Evolutionary conservation across 2,888 invertebrate genomes (phyloP).

Genomic region (Entomobrya multifasciata): DNA sequence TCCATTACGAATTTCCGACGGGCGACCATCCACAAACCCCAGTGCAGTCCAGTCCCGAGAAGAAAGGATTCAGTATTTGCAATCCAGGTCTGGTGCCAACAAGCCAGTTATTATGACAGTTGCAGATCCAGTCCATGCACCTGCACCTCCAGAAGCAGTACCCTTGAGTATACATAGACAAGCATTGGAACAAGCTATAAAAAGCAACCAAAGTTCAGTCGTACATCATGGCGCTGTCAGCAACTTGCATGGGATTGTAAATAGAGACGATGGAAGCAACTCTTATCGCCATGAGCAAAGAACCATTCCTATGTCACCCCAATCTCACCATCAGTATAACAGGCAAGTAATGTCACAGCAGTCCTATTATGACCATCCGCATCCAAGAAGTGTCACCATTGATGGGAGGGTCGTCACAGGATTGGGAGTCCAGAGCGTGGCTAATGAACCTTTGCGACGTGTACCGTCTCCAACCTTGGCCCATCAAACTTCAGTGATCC

Average conservation of each 20-base stretch:
- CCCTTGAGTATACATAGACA: constrained; percentile 59
- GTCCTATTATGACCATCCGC: neutral
- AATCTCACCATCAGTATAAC: neutral
- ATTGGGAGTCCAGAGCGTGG: neutral
- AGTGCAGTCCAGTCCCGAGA: neutral
- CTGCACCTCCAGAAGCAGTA: constrained; percentile 48
- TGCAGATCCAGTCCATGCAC: constrained; percentile 39
- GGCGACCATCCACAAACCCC: neutral
- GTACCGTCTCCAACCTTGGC: constrained; percentile 14
- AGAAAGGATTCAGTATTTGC: neutral
- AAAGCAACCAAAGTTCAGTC: constrained; percentile 32
- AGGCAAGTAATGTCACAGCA: neutral
- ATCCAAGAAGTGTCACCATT: neutral
- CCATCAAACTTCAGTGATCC: constrained; percentile 61
- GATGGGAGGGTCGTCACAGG: neutral
- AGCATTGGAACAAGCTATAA: constrained; percentile 59
- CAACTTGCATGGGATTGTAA: neutral
- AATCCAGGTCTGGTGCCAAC: neutral
- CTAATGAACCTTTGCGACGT: constrained; percentile 10
- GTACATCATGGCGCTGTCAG: neutral
- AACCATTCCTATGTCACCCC: neutral
- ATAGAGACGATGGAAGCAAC: neutral
- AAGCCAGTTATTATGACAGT: constrained; percentile 35
- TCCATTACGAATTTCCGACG: neutral
- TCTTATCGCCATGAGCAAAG: neutral